Evolutionary conservation across 1,140 invertebrate species (phyloP).

Genomic region (Drosophila nigrodunni): DNA sequence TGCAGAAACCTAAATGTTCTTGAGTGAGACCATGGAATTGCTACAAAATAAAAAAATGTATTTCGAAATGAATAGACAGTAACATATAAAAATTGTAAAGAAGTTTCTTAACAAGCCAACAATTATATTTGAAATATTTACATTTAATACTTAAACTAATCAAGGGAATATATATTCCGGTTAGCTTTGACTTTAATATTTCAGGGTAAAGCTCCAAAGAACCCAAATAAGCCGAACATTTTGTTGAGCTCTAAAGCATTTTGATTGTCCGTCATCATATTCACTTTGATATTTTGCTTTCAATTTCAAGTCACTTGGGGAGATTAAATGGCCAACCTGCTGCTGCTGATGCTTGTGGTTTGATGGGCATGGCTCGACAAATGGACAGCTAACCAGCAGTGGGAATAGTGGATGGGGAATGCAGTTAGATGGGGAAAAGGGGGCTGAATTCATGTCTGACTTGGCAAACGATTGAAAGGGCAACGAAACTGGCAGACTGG

Average conservation of each 20-base stretch:
- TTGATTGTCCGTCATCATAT: conserved; percentile 66
- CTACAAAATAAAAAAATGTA: too few species aligned
- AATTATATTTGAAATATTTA: too few species aligned
- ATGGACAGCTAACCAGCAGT: conserved; percentile 5
- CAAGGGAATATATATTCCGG: not conserved
- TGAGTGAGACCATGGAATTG: too few species aligned
- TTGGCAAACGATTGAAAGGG: conserved; percentile 18
- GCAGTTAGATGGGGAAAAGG: not conserved
- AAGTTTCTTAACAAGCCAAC: too few species aligned
- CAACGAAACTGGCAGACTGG: conserved; percentile 32
- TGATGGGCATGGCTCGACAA: conserved; percentile 19
- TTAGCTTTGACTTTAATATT: not conserved
- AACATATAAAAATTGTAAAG: too few species aligned
- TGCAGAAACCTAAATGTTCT: too few species aligned
- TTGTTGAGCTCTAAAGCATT: conserved; percentile 52
- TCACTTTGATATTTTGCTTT: conserved; percentile 81
- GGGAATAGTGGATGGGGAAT: not conserved
- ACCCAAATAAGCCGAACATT: conserved; percentile 16
- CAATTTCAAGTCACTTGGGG: conserved; percentile 76
- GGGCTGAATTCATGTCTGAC: conserved; percentile 9
- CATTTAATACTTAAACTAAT: too few species aligned
- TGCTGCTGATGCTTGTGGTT: conserved; percentile 32
- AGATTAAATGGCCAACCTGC: conserved; percentile 73
- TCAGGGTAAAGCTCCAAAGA: not conserved
- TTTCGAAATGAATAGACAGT: too few species aligned